A percentile compares a stretch with the other conserved stretches of the same genome.
Conservation (phyloP, 2,888 invertebrate species). For the Thereva unica region DNA sequence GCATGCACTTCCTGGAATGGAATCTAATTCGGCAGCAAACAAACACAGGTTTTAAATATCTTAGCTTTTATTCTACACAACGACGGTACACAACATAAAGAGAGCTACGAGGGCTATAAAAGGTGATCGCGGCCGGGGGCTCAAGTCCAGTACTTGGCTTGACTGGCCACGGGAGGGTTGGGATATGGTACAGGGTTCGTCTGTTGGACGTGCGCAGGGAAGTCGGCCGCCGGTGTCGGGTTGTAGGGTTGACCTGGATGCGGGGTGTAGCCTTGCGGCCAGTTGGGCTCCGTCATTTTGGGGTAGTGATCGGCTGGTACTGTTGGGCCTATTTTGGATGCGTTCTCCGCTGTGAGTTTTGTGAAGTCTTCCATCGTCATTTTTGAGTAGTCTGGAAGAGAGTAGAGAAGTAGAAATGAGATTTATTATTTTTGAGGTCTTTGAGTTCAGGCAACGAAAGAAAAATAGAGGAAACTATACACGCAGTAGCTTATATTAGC, state of each 20-base stretch:
- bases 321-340: slow-evolving; percentile 57
- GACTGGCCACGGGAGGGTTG: slow-evolving; percentile 52
- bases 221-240: slow-evolving; percentile 48
- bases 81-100: too few species aligned
- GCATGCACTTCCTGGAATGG: too few species aligned
- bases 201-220: slow-evolving; percentile 49
- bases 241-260: slow-evolving; percentile 34
- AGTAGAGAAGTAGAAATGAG: neutral
- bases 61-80: too few species aligned
- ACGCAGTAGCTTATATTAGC: too few species aligned
- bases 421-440: neutral
- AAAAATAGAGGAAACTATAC: neutral
- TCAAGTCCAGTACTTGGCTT: slow-evolving; percentile 56
- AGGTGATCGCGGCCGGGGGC: slow-evolving; percentile 1
- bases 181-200: slow-evolving; percentile 51
- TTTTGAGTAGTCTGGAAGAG: slow-evolving; percentile 61
- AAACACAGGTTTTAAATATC: too few species aligned
- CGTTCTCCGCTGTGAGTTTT: slow-evolving; percentile 58
- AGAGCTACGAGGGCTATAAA: too few species aligned
- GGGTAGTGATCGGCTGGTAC: slow-evolving; percentile 54
- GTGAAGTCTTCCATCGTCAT: slow-evolving; percentile 59
- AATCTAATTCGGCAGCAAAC: too few species aligned
- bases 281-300: slow-evolving; percentile 54
- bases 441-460: neutral
- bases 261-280: slow-evolving; percentile 55